Base-by-base conservation (phyloP, 2,888 invertebrate genomes). In the Nomada fucata region DNA sequence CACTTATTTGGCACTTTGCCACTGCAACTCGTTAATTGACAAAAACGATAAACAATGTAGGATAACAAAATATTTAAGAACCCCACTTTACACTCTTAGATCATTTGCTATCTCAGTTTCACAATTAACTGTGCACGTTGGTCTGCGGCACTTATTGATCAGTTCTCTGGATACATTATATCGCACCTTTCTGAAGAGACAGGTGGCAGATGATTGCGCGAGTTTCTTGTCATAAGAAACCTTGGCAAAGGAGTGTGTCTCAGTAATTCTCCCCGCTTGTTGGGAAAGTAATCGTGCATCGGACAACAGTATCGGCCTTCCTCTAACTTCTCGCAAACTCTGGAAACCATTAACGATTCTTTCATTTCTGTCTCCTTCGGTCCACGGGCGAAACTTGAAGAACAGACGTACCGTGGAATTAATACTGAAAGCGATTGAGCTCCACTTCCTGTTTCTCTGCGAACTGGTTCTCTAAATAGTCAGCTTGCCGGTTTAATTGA, bases 211-310 rank as follows among this genome's bases (percentile, higher is more conserved):
- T 13, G 10, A 13, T 20, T 9, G 20, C 18, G 2, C 2, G n/a
- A 53, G 53, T 53, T 42, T 42, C 20, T 42, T 55, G 42, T 53
- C 23, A 42, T 52, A 42, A 23, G 23, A 55, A 42, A 20, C 18
- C 18, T 20, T 23, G 53, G 36, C 20, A 68, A 68, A 68, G 67
- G 42, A 68, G 20, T 53, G 10, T 13, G 26, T 23, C 26, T 18
- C 36, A 20, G 42, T 55, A 68, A 36, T 68, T 55, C 15, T 5
- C 36, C 23, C 53, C 55, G 23, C 23, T 68, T 42, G 67, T 42
- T 55, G 53, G 20, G 53, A 68, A 55, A 68, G 67, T 68, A 68
- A 68, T 68, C 67, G 55, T 55, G 7, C 36, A 36, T 36, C 36
- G 36, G 36, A 36, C 36, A 36, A 36, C 36, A 36, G 36, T 7